Base-by-base conservation (phyloP, 2,113 vertebrate species). In the Scomber colias region DNA sequence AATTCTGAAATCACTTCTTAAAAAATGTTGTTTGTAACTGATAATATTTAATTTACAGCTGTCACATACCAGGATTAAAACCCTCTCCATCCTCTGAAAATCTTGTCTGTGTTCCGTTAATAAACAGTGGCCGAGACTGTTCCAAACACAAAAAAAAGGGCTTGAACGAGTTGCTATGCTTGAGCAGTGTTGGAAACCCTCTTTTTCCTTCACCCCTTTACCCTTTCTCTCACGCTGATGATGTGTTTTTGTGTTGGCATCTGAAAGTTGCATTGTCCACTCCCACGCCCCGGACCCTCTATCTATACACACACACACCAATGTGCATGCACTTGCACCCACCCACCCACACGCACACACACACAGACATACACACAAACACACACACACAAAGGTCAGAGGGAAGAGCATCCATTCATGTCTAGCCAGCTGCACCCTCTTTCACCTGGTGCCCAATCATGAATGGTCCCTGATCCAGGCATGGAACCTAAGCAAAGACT, bases 241-340 rank as follows among this genome's bases (percentile, higher is more conserved):
- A 75, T 75, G 75, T 82, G 83, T 75, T 91, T 90, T 84, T 90
- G 89, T 91, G 75, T 65, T 85, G 86, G 77, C 87, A 83, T 87
- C 75, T 92, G 74, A 90, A 90, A 92, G 84, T 89, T 21, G 84
- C 81, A 87, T 94, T 93, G 90, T 93, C 89, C 81, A 46, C 66
- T 72, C 84, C 70, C 74, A 65, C 49, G 17, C 80, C 80, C 71
- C 46, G 3, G 48, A 79, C 75, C 63, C 35, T 76, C 30, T 35
- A 60, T 56, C 80, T 65, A 74, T 40, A 76, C 75, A 71, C 72
- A 54, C 56, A 68, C 64, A 82, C 17, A 51, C 69, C 80, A 72
- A 67, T 40, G 68, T 65, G 53, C 49, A 19, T 50, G 15, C 59
- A 64, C 63, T 30, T 45, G 24, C 40, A 50, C 56, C 30, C 31